Percentiles rank a stretch among this genome's conserved stretches.
Conservation (phyloP, 2,113 vertebrate species). For the Setophaga coronata region DNA sequence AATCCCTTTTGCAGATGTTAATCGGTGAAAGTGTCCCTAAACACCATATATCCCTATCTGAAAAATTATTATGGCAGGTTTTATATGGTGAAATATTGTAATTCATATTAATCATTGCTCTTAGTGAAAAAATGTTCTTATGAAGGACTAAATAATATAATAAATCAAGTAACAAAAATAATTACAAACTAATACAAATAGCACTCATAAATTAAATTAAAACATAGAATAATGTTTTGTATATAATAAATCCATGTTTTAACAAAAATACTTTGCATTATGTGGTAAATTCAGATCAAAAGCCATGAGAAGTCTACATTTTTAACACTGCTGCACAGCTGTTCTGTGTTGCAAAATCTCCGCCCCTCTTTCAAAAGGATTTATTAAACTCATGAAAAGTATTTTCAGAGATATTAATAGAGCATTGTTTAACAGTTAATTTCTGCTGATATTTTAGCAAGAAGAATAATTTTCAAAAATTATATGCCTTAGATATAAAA, state of each 20-base stretch:
- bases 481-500: not conserved
- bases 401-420: not conserved
- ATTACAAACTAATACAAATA: not conserved
- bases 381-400: not conserved
- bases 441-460: not conserved
- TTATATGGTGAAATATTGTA: not conserved
- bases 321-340: not conserved
- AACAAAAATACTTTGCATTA: not conserved
- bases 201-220: not conserved
- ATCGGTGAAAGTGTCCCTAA: not conserved
- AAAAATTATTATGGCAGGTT: not conserved
- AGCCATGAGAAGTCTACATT: not conserved
- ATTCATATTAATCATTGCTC: not conserved
- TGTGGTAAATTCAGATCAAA: not conserved
- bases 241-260: not conserved
- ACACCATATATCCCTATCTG: not conserved
- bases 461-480: not conserved
- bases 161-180: not conserved
- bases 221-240: not conserved
- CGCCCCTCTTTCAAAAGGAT: not conserved
- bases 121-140: not conserved
- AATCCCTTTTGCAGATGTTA: not conserved
- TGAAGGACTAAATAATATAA: not conserved
- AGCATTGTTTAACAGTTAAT: not conserved
- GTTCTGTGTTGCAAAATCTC: not conserved